phyloP scores from a whole-genome alignment of 2,797 vertebrate species.

The Sphenopsis melanotis region DNA sequence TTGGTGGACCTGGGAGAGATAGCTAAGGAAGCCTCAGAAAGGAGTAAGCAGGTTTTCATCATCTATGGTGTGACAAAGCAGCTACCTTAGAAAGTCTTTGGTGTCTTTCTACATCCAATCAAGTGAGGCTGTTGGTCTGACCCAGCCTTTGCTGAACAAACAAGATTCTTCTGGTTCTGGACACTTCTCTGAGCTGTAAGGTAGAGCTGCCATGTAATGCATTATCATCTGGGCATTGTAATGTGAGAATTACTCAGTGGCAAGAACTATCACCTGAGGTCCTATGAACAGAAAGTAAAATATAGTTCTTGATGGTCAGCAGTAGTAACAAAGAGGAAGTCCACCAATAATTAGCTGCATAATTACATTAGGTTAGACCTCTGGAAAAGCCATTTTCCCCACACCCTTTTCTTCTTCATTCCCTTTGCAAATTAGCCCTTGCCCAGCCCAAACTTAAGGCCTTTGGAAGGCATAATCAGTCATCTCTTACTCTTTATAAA shows the following conservation, averaged over 20 bases:
- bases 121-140: neutral
- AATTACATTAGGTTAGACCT: neutral
- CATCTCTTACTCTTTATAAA: slow-evolving; percentile 9
- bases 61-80: neutral
- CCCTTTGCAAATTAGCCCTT: neutral
- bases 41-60: neutral
- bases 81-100: neutral
- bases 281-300: neutral
- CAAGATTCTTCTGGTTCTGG: neutral
- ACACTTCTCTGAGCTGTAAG: neutral
- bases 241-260: neutral
- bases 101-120: neutral
- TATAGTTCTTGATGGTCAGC: neutral
- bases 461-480: neutral
- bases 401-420: neutral
- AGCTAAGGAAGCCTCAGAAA: neutral
- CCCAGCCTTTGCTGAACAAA: neutral
- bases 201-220: neutral
- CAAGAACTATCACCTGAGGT: neutral
- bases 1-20: neutral
- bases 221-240: neutral
- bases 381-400: slow-evolving; percentile 44
- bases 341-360: neutral
- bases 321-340: neutral
- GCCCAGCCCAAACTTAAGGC: slow-evolving; percentile 8